phyloP scores from a whole-genome alignment of 2,888 invertebrate species.

The Apocheima hispidaria region DNA sequence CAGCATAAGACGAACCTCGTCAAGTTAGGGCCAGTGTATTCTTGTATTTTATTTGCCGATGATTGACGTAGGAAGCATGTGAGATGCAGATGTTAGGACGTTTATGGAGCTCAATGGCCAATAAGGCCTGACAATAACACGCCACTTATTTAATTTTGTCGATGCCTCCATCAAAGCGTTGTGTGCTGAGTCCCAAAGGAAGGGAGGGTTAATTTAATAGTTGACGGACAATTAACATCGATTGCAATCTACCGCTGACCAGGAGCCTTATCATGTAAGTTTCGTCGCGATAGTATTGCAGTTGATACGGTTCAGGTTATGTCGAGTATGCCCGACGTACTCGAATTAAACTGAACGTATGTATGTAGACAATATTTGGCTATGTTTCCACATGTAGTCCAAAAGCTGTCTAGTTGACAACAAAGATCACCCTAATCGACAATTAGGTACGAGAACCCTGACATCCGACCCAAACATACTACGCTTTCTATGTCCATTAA shows the following conservation, averaged over 20 bases:
- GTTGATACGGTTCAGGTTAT: too few species aligned
- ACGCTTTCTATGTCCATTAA: constrained; percentile 17
- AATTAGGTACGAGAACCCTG: constrained; percentile 3
- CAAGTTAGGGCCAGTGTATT: constrained; percentile 28
- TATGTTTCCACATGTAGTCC: too few species aligned
- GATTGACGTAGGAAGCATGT: constrained; percentile 40
- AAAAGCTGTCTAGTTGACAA: too few species aligned
- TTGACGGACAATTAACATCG: neutral
- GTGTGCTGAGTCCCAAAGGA: neutral
- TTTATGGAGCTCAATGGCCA: constrained; percentile 28
- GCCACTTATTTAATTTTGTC: constrained; percentile 11
- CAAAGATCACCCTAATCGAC: neutral
- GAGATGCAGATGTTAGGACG: constrained; percentile 23
- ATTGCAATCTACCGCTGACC: too few species aligned
- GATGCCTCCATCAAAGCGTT: constrained; percentile 9
- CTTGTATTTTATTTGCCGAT: constrained; percentile 35
- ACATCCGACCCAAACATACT: constrained; percentile 12
- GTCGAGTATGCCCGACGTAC: too few species aligned
- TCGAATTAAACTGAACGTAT: too few species aligned
- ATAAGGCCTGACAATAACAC: constrained; percentile 38
- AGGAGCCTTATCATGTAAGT: too few species aligned
- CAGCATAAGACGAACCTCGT: constrained; percentile 5
- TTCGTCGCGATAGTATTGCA: too few species aligned
- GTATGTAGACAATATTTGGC: too few species aligned
- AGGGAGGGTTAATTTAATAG: constrained; percentile 1